Conservation (phyloP, 2,797 vertebrate genomes). For the Gymnodraco acuticeps region DNA sequence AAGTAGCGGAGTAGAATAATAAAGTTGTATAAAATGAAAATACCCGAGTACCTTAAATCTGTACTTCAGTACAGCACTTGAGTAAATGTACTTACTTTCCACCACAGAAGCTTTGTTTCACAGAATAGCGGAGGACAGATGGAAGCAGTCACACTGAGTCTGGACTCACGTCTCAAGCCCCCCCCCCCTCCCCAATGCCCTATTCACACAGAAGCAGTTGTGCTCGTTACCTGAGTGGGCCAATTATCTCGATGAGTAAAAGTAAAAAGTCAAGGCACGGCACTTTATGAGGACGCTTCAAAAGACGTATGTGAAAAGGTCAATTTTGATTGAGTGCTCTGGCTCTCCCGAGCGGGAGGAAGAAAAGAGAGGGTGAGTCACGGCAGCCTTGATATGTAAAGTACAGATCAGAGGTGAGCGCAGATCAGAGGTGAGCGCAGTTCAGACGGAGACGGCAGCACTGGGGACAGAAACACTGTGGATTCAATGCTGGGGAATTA, state of each 20-base stretch:
- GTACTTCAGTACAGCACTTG: no score
- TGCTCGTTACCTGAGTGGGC: constrained; percentile 69
- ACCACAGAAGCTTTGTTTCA: neutral
- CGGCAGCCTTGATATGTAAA: constrained; percentile 67
- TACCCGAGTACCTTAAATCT: no score
- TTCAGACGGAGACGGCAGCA: constrained; percentile 41
- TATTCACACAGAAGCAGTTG: constrained; percentile 22
- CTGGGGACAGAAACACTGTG: constrained; percentile 1
- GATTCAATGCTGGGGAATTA: constrained; percentile 29
- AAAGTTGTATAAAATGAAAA: no score
- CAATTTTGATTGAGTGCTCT: constrained; percentile 74
- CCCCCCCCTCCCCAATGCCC: neutral
- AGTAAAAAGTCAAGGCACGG: constrained; percentile 76
- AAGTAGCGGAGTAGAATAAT: no score
- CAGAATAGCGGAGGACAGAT: constrained; percentile 45
- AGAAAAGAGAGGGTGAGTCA: constrained; percentile 64
- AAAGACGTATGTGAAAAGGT: constrained; percentile 79
- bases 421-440: constrained; percentile 53
- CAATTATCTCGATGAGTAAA: constrained; percentile 71
- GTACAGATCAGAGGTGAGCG: constrained; percentile 66
- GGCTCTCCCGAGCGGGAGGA: constrained; percentile 56
- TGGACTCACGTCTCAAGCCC: constrained; percentile 34
- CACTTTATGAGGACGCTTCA: constrained; percentile 76
- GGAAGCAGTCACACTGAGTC: constrained; percentile 37
- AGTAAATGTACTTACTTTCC: no score